Percentiles rank a stretch among this genome's conserved stretches.
Evolutionary conservation across 2,113 vertebrate species (phyloP).

Genomic region (Siphamia tubifer): DNA sequence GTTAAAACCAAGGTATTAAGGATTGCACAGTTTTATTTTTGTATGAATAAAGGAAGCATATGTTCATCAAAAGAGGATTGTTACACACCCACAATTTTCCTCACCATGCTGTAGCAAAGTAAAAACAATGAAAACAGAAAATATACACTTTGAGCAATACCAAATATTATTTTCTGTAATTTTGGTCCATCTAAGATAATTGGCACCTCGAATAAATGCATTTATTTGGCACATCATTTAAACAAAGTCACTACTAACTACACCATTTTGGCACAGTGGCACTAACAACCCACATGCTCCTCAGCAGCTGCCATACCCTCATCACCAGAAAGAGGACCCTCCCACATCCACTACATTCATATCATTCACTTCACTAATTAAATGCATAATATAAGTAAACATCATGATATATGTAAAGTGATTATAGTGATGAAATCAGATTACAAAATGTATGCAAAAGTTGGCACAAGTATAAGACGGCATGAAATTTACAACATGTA

Average conservation of each 20-base stretch:
- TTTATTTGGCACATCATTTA: slow-evolving; percentile 27
- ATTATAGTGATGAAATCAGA: slow-evolving; percentile 53
- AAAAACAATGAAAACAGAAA: slow-evolving; percentile 39
- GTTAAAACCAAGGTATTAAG: slow-evolving; percentile 1
- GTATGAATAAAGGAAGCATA: slow-evolving; percentile 47
- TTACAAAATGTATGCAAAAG: slow-evolving; percentile 68
- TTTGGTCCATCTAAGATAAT: slow-evolving; percentile 31
- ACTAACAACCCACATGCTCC: slow-evolving; percentile 46
- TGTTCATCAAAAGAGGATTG: slow-evolving; percentile 31
- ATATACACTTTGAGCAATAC: slow-evolving; percentile 17
- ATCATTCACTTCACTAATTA: slow-evolving; percentile 25
- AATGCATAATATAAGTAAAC: slow-evolving; percentile 37
- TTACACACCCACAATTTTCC: slow-evolving; percentile 27
- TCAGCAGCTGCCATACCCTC: slow-evolving; percentile 37
- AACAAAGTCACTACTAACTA: slow-evolving; percentile 35
- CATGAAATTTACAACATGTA: slow-evolving; percentile 39
- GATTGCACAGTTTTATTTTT: slow-evolving; percentile 57
- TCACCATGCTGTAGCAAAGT: slow-evolving; percentile 37
- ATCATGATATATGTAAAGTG: slow-evolving; percentile 26
- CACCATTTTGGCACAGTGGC: slow-evolving; percentile 54
- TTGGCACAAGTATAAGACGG: slow-evolving; percentile 64
- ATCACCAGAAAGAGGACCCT: slow-evolving; percentile 9
- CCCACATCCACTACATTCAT: slow-evolving; percentile 27
- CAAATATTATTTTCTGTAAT: slow-evolving; percentile 17
- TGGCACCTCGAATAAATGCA: slow-evolving; percentile 28